Conservation (phyloP, 2,113 vertebrate genomes). For the Eurystomus gularis region DNA sequence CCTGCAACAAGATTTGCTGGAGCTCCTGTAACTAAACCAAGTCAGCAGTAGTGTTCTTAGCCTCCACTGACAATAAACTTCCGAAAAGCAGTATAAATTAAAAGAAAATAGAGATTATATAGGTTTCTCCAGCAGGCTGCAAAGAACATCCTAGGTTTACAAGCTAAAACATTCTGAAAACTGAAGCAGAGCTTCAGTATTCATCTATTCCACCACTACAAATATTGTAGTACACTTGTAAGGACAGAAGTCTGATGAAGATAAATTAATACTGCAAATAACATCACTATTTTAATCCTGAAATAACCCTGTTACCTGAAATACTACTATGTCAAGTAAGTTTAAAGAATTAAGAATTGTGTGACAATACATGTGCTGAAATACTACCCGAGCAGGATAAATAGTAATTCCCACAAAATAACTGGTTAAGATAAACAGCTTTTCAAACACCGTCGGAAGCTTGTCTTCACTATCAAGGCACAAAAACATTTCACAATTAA, state of each 20-base stretch:
- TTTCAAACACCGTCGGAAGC: neutral
- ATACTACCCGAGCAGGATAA: neutral
- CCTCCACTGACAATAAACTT: neutral
- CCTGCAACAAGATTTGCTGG: neutral
- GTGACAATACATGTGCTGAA: neutral
- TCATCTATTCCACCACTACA: neutral
- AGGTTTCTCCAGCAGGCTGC: neutral
- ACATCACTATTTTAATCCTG: neutral
- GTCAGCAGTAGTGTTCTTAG: neutral
- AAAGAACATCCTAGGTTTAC: neutral
- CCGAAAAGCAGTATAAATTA: neutral
- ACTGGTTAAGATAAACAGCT: neutral
- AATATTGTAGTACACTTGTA: neutral
- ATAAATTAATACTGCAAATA: neutral
- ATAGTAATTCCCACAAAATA: neutral
- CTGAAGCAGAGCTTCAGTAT: neutral
- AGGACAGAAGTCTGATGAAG: neutral
- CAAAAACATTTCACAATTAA: neutral
- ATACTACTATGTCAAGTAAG: neutral
- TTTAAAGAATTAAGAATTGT: neutral
- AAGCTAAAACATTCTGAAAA: neutral
- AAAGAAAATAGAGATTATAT: neutral
- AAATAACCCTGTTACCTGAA: neutral
- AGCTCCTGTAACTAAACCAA: neutral
- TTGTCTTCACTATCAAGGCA: neutral